Base-by-base conservation (phyloP, 1,140 invertebrate species). In the Aricia agestis region DNA sequence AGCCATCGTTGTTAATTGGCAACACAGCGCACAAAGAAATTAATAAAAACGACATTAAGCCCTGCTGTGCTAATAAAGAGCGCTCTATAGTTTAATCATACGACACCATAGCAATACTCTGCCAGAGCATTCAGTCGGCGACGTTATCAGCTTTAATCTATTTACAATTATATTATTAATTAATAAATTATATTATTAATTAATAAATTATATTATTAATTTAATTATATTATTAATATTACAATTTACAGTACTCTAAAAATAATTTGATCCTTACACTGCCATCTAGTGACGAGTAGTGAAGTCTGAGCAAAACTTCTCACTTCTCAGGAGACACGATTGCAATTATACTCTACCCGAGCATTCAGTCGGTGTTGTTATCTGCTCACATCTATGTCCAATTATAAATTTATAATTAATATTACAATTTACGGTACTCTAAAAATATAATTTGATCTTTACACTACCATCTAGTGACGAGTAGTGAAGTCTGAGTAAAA, bases 71-170 rank as follows among this genome's bases (percentile, higher is more conserved):
- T 76, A 80, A 82, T 82, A 74, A 78, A 82, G 78, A 77, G 68
- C 73, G 74, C 75, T 72, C 74, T 78, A 75, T 74, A 67, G 68
- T 69, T 72, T 81, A 81, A 79, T 82, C 72, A 78, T 75, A 78
- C 72, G 71, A 74, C 73, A 71, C 71, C 69, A 67, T 72, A 63
- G 68, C 18, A 74, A 70, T 77, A 77, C 74, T 25, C 7, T 63
- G 18, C 18, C 59, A 1, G 59, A 10, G 18, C 19, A 63, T 63
- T 19, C 59, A 63, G 18, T 63, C 18, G 59, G 19, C 11, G 59
- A 63, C 59, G 19, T 63, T 63, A 63, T 63, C 59, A 59, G 58
- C 36, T 36, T 52, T n/a, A n/a, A 63, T 63, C 59, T 63, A 63
- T 11, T 2, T 25, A 19, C 59, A 59, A 59, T 59, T 3, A 42